A percentile compares a stretch with the other conserved stretches of the same genome.
Evolutionary conservation across 2,113 vertebrate species (phyloP).

Genomic region (Eretmochelys imbricata): DNA sequence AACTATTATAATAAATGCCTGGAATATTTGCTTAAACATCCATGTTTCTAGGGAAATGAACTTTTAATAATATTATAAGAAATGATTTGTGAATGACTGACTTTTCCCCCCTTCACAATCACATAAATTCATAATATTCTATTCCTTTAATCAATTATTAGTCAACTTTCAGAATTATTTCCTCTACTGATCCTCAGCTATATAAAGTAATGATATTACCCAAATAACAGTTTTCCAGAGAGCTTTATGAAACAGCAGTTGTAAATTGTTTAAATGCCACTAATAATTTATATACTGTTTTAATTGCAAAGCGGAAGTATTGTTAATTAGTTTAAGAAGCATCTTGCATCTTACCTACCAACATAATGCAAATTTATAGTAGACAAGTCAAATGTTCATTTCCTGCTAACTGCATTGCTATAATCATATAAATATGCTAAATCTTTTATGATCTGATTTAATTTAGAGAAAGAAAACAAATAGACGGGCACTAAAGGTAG

Average conservation of each 20-base stretch:
- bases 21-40: slow-evolving; percentile 36
- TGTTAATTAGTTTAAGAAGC: neutral
- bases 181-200: neutral
- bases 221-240: neutral
- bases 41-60: neutral
- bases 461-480: neutral
- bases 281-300: neutral
- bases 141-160: neutral
- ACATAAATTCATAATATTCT: neutral
- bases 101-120: neutral
- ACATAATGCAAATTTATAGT: neutral
- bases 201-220: neutral
- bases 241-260: neutral
- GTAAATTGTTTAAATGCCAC: neutral
- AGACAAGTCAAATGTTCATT: neutral
- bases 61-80: neutral
- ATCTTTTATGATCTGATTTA: neutral
- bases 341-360: neutral
- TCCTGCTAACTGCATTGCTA: neutral
- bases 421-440: neutral
- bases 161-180: neutral
- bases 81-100: neutral
- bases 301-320: neutral
- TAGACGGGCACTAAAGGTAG: neutral
- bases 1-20: slow-evolving; percentile 43